Percentiles rank a stretch among this genome's conserved stretches.
phyloP scores from a whole-genome alignment of 2,888 invertebrate genomes.

The Tinea semifulvella region DNA sequence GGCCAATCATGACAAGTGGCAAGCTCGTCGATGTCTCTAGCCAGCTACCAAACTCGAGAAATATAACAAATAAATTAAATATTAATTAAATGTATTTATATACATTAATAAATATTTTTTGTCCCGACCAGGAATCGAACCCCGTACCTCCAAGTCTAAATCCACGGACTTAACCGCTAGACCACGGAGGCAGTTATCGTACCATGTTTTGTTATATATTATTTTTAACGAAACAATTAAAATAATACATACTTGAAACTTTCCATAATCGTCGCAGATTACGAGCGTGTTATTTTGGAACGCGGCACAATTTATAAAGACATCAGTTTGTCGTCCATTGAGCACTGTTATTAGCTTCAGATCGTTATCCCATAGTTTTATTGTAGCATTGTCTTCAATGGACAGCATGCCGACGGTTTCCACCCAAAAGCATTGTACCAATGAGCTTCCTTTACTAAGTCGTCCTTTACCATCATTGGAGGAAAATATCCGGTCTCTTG shows the following conservation, averaged over 20 bases:
- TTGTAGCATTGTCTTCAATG: slow-evolving; percentile 44
- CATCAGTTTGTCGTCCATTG: slow-evolving; percentile 38
- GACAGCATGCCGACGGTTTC: slow-evolving; percentile 40
- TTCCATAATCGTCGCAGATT: slow-evolving; percentile 41
- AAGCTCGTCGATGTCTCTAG: no score
- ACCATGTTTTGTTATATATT: no score
- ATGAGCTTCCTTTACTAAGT: slow-evolving; percentile 32
- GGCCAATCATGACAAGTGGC: no score
- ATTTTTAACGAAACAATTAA: not conserved
- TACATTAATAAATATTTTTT: no score
- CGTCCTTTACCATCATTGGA: slow-evolving; percentile 32
- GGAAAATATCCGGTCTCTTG: slow-evolving; percentile 34
- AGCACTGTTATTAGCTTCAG: slow-evolving; percentile 38
- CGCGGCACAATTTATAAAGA: slow-evolving; percentile 38
- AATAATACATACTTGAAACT: slow-evolving; percentile 39
- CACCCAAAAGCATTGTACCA: slow-evolving; percentile 47
- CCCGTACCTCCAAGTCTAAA: no score
- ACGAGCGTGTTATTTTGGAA: slow-evolving; percentile 43
- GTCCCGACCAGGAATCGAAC: no score
- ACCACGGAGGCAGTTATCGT: no score
- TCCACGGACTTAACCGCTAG: no score
- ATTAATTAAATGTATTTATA: no score
- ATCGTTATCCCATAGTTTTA: slow-evolving; percentile 46
- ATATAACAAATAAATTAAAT: no score
- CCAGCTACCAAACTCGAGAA: no score